These are phyloP conservation scores for Xenopus borealis DNA, from an alignment of 2,113 vertebrate genomes.

Conservation along the genomic window DNA sequence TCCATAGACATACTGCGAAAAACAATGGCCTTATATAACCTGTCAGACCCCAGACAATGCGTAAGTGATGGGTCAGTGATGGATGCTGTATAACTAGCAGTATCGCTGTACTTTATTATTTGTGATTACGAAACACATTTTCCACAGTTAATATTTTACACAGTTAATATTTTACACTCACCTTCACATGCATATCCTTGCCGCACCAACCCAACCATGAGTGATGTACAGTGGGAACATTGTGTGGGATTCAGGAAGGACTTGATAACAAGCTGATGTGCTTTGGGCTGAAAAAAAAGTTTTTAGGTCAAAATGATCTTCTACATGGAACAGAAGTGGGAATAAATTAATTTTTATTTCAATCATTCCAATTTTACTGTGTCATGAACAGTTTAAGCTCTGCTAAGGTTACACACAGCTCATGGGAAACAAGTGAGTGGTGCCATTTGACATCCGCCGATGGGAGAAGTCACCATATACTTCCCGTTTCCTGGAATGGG, in stretches of 20 bases:
- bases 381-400: background rate
- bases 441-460: background rate
- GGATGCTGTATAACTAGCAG: no score
- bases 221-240: constrained; percentile 92
- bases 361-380: no score
- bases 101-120: no score
- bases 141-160: no score
- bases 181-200: constrained; percentile 95
- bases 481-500: background rate
- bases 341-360: no score
- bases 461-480: background rate
- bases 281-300: constrained; percentile 78
- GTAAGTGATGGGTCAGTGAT: no score
- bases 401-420: background rate
- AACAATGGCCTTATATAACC: no score
- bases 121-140: no score
- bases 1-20: no score
- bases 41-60: no score
- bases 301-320: no score
- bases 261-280: constrained; percentile 92
- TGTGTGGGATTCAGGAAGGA: constrained; percentile 90
- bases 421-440: background rate
- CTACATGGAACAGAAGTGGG: no score
- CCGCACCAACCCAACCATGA: constrained; percentile 92
- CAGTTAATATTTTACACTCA: constrained; percentile 62